phyloP scores from a whole-genome alignment of 2,888 invertebrate genomes.

The Rhagonycha lutea region DNA sequence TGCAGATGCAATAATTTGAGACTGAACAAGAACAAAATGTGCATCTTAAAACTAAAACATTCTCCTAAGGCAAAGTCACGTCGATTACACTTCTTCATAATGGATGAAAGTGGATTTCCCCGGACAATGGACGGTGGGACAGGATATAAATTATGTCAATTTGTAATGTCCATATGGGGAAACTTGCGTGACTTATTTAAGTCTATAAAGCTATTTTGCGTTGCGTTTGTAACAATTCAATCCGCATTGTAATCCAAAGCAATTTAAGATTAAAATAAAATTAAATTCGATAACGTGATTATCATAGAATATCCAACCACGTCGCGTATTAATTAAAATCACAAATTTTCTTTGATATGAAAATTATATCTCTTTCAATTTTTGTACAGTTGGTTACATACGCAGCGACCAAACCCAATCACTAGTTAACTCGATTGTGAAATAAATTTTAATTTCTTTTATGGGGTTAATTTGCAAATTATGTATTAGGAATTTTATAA shows the following conservation, averaged over 20 bases:
- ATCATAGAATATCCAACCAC: neutral
- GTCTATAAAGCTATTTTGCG: conserved; percentile 26
- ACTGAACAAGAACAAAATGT: conserved; percentile 22
- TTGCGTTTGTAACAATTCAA: conserved; percentile 19
- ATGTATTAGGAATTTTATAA: neutral
- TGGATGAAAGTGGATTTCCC: conserved; percentile 44
- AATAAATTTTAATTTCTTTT: conserved; percentile 11
- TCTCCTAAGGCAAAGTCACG: conserved; percentile 36
- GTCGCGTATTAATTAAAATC: conserved; percentile 18
- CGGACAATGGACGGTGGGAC: conserved; percentile 41
- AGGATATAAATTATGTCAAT: conserved; percentile 38
- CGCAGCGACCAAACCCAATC: conserved; percentile 2
- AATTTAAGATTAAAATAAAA: conserved; percentile 26
- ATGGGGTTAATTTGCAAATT: neutral
- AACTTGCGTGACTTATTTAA: conserved; percentile 32
- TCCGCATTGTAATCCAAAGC: conserved; percentile 13
- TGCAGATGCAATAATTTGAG: neutral
- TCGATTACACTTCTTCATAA: conserved; percentile 42
- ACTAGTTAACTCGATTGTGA: conserved; percentile 14
- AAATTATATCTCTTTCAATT: conserved; percentile 13
- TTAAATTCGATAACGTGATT: conserved; percentile 22
- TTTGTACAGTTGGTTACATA: conserved; percentile 20
- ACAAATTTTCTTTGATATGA: conserved; percentile 21
- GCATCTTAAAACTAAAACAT: conserved; percentile 28
- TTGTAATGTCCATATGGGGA: conserved; percentile 10